Percentiles rank a stretch among this genome's conserved stretches.
Conservation (phyloP, 2,888 invertebrate genomes). For the Sisyra nigra region DNA sequence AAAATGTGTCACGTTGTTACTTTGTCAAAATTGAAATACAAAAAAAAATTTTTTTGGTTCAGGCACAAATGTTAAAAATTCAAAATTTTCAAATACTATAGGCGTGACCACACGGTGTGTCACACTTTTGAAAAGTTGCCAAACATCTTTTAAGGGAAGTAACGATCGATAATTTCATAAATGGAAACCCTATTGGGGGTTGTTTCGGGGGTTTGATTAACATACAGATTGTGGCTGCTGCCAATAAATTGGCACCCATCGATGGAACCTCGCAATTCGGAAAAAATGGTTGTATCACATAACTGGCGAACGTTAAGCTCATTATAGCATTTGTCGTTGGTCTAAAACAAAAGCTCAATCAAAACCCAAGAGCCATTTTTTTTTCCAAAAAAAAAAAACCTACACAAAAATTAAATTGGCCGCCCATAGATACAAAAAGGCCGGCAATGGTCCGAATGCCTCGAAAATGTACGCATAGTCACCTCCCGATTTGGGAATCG, state of each 20-base stretch:
- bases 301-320: slow-evolving; percentile 86
- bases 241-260: slow-evolving; percentile 52
- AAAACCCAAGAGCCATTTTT: neutral
- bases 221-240: slow-evolving; percentile 70
- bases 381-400: slow-evolving; percentile 26
- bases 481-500: slow-evolving; percentile 85
- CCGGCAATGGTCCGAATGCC: slow-evolving; percentile 80
- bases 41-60: too few relatives aligned
- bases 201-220: too few relatives aligned
- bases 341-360: slow-evolving; percentile 29
- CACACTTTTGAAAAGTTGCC: too few relatives aligned
- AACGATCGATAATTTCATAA: too few relatives aligned
- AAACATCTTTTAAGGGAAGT: too few relatives aligned
- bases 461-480: slow-evolving; percentile 94
- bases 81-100: too few relatives aligned
- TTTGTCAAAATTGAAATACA: too few relatives aligned
- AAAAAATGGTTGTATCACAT: slow-evolving; percentile 79
- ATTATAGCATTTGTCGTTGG: slow-evolving; percentile 96
- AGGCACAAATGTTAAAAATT: too few relatives aligned
- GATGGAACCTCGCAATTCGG: slow-evolving; percentile 57
- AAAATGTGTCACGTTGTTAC: too few relatives aligned
- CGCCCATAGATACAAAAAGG: slow-evolving; percentile 93
- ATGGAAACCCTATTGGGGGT: too few relatives aligned
- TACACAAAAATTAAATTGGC: slow-evolving; percentile 94
- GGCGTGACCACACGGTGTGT: too few relatives aligned